phyloP scores from a whole-genome alignment of 2,888 invertebrate genomes.

The Blomia tropicalis region DNA sequence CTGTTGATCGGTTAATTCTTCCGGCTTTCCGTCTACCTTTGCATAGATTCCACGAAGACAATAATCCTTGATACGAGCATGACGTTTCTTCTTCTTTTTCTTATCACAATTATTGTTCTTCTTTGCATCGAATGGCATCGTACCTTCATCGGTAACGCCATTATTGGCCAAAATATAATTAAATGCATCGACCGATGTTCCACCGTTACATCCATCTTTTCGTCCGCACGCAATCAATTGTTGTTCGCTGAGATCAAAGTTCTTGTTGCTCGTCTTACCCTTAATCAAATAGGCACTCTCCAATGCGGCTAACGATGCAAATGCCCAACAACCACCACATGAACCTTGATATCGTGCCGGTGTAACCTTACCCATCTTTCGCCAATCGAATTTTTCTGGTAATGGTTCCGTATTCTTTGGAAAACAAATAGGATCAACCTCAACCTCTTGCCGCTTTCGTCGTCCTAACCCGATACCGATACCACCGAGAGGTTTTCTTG shows the following conservation, averaged over 20 bases:
- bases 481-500: too few relatives aligned
- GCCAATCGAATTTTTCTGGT: slow-evolving; percentile 11
- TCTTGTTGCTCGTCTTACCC: slow-evolving; percentile 7
- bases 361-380: background rate
- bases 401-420: background rate
- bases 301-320: background rate
- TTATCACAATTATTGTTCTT: background rate
- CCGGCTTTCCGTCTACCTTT: background rate
- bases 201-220: background rate
- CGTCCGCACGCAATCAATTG: background rate
- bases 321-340: slow-evolving; percentile 17
- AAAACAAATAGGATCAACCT: background rate
- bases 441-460: background rate
- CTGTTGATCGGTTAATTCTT: background rate
- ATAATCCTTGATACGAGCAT: background rate
- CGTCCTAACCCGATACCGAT: background rate
- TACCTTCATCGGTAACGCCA: background rate
- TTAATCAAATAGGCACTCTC: slow-evolving; percentile 7
- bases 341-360: background rate
- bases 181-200: slow-evolving; percentile 6
- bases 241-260: slow-evolving; percentile 15
- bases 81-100: background rate
- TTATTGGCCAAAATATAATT: background rate
- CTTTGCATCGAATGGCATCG: background rate
- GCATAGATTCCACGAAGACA: slow-evolving; percentile 12